These are phyloP conservation scores for Protonemura montana DNA, from an alignment of 2,888 invertebrate genomes.

Conservation along the genomic window DNA sequence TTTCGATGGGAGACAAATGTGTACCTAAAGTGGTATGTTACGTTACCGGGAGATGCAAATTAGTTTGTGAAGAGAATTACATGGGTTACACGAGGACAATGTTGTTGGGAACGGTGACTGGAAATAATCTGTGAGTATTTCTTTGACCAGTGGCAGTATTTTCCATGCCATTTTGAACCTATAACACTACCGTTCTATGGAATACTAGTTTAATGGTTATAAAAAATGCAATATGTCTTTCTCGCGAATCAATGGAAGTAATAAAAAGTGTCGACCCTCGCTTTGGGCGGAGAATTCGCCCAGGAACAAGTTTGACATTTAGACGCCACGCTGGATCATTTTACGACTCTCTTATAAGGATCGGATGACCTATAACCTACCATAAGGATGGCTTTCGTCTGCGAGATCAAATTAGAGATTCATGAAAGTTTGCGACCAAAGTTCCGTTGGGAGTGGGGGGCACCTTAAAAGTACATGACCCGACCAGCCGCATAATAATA, in stretches of 20 bases:
- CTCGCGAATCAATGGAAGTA: background rate
- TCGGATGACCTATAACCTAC: background rate
- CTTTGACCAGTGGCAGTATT: background rate
- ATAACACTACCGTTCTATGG: background rate
- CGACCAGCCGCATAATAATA: background rate
- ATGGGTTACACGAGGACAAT: background rate
- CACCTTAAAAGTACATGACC: constrained; percentile 12
- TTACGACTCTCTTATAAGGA: constrained; percentile 7
- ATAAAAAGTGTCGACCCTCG: background rate
- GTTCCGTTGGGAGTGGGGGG: background rate
- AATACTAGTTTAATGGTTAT: background rate
- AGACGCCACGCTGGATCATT: background rate
- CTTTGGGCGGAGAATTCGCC: background rate
- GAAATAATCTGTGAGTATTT: background rate
- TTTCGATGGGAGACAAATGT: constrained; percentile 27
- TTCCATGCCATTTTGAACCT: background rate
- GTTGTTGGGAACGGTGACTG: background rate
- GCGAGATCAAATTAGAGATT: background rate
- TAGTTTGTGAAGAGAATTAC: constrained; percentile 3
- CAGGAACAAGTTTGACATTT: constrained; percentile 2
- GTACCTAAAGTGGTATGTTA: constrained; percentile 33
- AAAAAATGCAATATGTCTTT: background rate
- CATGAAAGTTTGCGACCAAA: background rate
- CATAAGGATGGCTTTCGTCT: background rate
- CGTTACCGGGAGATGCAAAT: constrained; percentile 22